Conservation (phyloP, 2,888 invertebrate genomes). For the Leuctra nigra region DNA sequence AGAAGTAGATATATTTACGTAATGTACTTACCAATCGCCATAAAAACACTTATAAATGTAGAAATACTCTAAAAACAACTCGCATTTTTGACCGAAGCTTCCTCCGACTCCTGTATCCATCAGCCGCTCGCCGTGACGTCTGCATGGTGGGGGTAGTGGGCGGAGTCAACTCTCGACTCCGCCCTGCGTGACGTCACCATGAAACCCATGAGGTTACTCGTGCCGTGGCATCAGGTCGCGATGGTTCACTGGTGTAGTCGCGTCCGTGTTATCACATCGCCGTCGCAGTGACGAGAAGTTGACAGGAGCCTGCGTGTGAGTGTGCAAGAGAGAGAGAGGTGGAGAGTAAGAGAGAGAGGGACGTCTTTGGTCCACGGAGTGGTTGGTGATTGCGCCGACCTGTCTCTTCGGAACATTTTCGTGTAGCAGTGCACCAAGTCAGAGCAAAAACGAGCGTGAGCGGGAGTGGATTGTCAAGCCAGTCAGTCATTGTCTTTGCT, state of each 20-base stretch:
- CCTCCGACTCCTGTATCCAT: constrained; percentile 18
- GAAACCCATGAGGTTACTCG: constrained; percentile 29
- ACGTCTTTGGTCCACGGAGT: constrained; percentile 26
- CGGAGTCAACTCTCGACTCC: constrained; percentile 18
- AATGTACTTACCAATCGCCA: too few relatives aligned
- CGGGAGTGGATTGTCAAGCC: constrained; percentile 23
- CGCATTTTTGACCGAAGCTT: constrained; percentile 7
- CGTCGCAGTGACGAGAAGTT: constrained; percentile 25
- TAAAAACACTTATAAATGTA: too few relatives aligned
- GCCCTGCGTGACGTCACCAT: constrained; percentile 28
- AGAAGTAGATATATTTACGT: too few relatives aligned
- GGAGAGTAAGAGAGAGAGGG: too few relatives aligned
- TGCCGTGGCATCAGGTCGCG: constrained; percentile 22
- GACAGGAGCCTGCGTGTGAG: constrained; percentile 22
- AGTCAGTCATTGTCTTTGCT: constrained; percentile 26
- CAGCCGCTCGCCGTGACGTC: constrained; percentile 4
- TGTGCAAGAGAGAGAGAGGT: background rate
- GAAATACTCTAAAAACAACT: constrained; percentile 1
- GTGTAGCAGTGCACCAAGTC: constrained; percentile 14
- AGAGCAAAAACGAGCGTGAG: constrained; percentile 5
- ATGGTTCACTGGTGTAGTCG: constrained; percentile 16
- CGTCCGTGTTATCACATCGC: constrained; percentile 19
- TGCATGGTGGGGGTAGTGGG: constrained; percentile 20
- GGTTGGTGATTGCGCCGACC: constrained; percentile 27
- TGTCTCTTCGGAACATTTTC: constrained; percentile 12